A percentile compares a stretch with the other conserved stretches of the same genome.
These are phyloP conservation scores for Hippocampus guttulatus DNA, from an alignment of 2,113 vertebrate species.

Conservation along the genomic window DNA sequence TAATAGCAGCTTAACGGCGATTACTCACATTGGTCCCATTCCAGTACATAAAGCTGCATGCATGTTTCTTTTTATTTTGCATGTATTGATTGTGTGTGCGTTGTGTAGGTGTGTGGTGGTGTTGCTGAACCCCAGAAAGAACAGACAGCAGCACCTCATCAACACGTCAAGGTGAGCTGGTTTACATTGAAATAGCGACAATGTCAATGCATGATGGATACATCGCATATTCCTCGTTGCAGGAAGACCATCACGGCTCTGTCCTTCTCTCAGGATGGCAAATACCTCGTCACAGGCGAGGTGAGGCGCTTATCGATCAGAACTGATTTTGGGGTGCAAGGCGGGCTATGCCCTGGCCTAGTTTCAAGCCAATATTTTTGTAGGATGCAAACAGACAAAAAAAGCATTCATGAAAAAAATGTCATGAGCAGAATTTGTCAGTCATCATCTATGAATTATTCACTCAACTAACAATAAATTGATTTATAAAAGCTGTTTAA, in stretches of 20 bases:
- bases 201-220: neutral
- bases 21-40: conserved; percentile 3
- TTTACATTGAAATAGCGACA: neutral
- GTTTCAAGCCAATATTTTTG: neutral
- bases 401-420: neutral
- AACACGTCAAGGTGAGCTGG: conserved; percentile 87
- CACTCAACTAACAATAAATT: neutral
- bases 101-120: conserved; percentile 87
- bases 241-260: conserved; percentile 95
- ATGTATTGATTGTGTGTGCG: neutral
- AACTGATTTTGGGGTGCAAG: neutral
- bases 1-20: conserved; percentile 12
- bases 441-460: neutral
- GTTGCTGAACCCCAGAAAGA: conserved; percentile 87
- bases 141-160: conserved; percentile 90
- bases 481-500: neutral
- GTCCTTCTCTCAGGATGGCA: conserved; percentile 93
- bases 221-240: conserved; percentile 32
- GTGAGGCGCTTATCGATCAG: conserved; percentile 63
- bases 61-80: neutral
- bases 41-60: neutral
- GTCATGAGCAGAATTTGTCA: too few species aligned
- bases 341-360: too few species aligned
- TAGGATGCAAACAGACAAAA: neutral
- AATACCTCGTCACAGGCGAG: conserved; percentile 96